Percentiles rank a stretch among this genome's conserved stretches.
phyloP scores from a whole-genome alignment of 2,888 invertebrate species.

The Cephus nigrinus region DNA sequence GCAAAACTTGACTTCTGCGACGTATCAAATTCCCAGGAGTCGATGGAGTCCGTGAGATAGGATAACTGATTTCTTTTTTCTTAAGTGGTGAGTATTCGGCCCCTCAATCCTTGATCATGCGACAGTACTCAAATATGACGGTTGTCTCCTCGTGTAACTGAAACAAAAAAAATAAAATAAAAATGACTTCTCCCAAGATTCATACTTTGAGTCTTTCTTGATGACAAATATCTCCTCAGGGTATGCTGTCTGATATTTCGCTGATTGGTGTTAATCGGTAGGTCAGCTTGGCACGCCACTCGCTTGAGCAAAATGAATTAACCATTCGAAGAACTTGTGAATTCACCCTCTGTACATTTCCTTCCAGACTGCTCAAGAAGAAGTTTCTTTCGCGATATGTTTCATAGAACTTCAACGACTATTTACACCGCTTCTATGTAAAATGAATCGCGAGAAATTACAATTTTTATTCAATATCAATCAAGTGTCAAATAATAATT shows the following conservation, averaged over 20 bases:
- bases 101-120: conserved; percentile 3
- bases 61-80: neutral
- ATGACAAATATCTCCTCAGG: conserved; percentile 13
- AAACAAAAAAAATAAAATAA: conserved; percentile 9
- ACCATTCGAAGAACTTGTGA: conserved; percentile 3
- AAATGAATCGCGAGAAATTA: neutral
- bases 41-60: neutral
- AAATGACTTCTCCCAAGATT: neutral
- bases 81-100: neutral
- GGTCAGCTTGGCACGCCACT: conserved; percentile 44
- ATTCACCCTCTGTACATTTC: neutral
- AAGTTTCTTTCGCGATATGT: neutral
- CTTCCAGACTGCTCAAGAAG: neutral
- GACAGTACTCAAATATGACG: conserved; percentile 13
- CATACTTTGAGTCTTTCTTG: neutral
- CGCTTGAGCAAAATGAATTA: conserved; percentile 24
- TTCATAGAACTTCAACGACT: neutral
- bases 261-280: conserved; percentile 56
- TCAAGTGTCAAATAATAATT: neutral
- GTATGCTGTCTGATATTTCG: conserved; percentile 35
- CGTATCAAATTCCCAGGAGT: neutral
- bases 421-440: neutral
- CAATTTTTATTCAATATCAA: neutral
- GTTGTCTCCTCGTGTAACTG: conserved; percentile 14
- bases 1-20: neutral